Evolutionary conservation across 37 sponge, comb jelly and placozoan genomes (phyloP).

Genomic region (Chondrosia reniformis): DNA sequence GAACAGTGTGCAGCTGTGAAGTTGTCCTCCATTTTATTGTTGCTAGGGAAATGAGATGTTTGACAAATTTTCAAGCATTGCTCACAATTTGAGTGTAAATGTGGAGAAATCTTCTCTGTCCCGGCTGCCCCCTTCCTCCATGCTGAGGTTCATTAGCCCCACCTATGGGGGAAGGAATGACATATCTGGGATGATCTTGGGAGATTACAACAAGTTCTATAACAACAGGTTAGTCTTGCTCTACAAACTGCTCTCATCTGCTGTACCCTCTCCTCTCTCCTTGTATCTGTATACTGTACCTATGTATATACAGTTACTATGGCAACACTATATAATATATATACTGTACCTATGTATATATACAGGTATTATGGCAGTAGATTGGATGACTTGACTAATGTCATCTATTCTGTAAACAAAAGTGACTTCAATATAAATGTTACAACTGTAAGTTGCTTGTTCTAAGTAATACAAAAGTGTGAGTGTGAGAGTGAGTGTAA

Average conservation of each 20-base stretch:
- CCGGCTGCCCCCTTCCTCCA: slow-evolving; percentile 53
- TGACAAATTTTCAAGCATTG: neutral
- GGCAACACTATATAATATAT: neutral
- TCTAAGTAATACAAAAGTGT: neutral
- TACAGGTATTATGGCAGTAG: slow-evolving; percentile 59
- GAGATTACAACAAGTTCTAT: slow-evolving; percentile 35
- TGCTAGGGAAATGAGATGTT: slow-evolving; percentile 2
- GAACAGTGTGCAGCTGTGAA: neutral
- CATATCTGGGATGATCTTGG: slow-evolving; percentile 36
- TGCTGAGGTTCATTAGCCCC: slow-evolving; percentile 57
- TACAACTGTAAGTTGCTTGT: neutral
- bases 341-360: neutral
- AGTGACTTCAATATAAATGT: neutral
- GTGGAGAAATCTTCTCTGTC: neutral
- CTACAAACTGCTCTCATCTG: neutral
- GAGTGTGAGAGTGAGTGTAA: neutral
- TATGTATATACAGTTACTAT: neutral
- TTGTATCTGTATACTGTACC: too few relatives aligned
- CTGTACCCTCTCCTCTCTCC: too few relatives aligned
- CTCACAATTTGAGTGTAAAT: neutral
- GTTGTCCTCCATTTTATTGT: neutral
- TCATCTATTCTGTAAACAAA: neutral
- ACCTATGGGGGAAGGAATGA: neutral
- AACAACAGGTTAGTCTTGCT: slow-evolving; percentile 42
- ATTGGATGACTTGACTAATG: slow-evolving; percentile 44